Evolutionary conservation across 37 sponge, comb jelly and placozoan species (phyloP).

Genomic region (Dysidea cf. avara): DNA sequence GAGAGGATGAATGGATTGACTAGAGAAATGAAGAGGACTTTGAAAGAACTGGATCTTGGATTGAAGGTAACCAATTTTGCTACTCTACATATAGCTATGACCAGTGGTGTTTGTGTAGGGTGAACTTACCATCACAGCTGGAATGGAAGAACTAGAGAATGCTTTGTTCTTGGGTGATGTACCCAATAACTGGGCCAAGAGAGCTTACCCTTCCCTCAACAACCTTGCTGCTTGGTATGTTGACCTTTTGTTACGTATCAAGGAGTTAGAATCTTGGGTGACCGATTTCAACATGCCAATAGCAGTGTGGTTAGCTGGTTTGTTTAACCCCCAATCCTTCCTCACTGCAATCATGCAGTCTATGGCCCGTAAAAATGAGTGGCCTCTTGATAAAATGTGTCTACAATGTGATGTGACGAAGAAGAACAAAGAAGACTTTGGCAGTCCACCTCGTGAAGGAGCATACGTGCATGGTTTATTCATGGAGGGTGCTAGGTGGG

Average conservation of each 20-base stretch:
- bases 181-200: conserved; percentile 87
- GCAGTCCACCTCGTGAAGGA: conserved; percentile 94
- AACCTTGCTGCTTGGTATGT: conserved; percentile 86
- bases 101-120: conserved; percentile 52
- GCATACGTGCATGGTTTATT: conserved; percentile 93
- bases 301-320: conserved; percentile 96
- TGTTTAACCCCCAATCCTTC: conserved; percentile 99
- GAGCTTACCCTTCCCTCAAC: conserved; percentile 95
- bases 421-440: conserved; percentile 93
- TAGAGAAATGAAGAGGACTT: conserved; percentile 84
- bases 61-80: too few relatives aligned
- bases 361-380: conserved; percentile 99
- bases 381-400: conserved; percentile 99
- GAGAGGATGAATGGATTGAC: conserved; percentile 97
- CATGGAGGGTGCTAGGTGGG: conserved; percentile 99
- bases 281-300: conserved; percentile 93
- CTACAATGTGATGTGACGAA: conserved; percentile 98
- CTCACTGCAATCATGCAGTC: conserved; percentile 99
- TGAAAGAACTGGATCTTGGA: conserved; percentile 97
- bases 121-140: conserved; percentile 96
- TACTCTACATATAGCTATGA: too few relatives aligned
- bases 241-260: conserved; percentile 86
- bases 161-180: conserved; percentile 89
- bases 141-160: conserved; percentile 92
- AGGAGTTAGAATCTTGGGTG: conserved; percentile 94